Conservation (phyloP, 1,140 invertebrate species). For the Xylocopa sonorina region DNA sequence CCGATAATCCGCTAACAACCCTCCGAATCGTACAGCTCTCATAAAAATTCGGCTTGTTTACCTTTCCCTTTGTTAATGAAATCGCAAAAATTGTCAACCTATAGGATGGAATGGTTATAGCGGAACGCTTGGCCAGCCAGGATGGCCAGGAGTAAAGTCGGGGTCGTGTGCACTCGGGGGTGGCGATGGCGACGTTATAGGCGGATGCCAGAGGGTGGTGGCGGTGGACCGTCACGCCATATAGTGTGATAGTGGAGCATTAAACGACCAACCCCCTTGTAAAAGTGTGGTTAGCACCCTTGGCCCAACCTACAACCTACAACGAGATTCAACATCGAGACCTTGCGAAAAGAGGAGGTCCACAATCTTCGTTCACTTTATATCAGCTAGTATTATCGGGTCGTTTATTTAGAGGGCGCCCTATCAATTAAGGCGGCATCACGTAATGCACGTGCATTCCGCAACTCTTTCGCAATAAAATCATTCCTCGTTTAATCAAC, state of each 20-base stretch:
- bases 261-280: conserved; percentile 55
- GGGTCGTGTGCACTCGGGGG: conserved; percentile 17
- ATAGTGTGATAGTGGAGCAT: conserved; percentile 67
- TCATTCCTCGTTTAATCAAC: too few relatives aligned
- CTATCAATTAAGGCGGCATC: too few relatives aligned
- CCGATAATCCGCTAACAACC: too few relatives aligned
- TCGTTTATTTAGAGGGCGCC: too few relatives aligned
- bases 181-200: conserved; percentile 31
- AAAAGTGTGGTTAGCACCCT: conserved; percentile 20
- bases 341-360: too few relatives aligned
- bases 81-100: neutral
- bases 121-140: neutral
- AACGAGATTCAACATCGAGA: conserved; percentile 16
- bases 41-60: neutral
- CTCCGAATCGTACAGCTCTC: too few relatives aligned
- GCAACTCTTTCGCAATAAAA: too few relatives aligned
- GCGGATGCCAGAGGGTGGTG: conserved; percentile 9
- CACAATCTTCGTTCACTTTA: too few relatives aligned
- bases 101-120: neutral
- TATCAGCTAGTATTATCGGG: too few relatives aligned
- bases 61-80: neutral
- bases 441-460: too few relatives aligned
- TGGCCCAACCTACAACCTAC: conserved; percentile 33
- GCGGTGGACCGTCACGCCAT: conserved; percentile 62
- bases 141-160: neutral